Base-by-base conservation (phyloP, 2,797 vertebrate genomes). In the Distichodus sexfasciatus region DNA sequence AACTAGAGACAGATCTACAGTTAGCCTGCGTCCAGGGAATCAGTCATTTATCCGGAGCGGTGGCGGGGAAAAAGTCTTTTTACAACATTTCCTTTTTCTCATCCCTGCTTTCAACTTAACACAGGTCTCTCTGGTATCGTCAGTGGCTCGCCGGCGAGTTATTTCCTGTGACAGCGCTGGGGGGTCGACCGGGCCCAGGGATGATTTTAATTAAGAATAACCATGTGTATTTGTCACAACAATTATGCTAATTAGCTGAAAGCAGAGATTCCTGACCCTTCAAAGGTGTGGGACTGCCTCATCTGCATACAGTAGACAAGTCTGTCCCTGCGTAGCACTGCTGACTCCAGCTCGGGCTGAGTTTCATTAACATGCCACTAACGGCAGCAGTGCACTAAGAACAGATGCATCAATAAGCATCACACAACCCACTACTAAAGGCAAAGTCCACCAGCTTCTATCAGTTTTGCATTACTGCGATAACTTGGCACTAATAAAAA, bases 161-260 rank as follows among this genome's bases (percentile, higher is more conserved):
- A 84, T 90, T 90, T 87, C 89, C 88, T 84, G 86, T 85, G 86
- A 91, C 86, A 88, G 89, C 77, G 79, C 88, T 84, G 76, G 80
- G n/a, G 87, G 85, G 83, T 77, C 71, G 82, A 84, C 79, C 69
- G 73, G 78, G 89, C 87, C 84, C 88, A 80, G 86, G 82, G 88
- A 87, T 92, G 91, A 92, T 91, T 90, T 89, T 93, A 92, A 93
- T 93, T 92, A 93, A 92, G 91, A 91, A 91, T 93, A 93, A 93
- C 90, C 91, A 92, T 91, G 91, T 91, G 91, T 91, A 92, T 91
- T 92, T 91, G 91, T 92, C 90, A 92, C 86, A 91, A 88, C 86
- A 92, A 92, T 92, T 92, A 92, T 92, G 91, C 88, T 91, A 91
- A 92, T 91, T 89, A 91, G 87, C 80, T 88, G 83, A 89, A 83